Percentiles rank a stretch among this genome's conserved stretches.
Conservation (phyloP, 2,888 invertebrate species). For the Lasioglossum lativentre region DNA sequence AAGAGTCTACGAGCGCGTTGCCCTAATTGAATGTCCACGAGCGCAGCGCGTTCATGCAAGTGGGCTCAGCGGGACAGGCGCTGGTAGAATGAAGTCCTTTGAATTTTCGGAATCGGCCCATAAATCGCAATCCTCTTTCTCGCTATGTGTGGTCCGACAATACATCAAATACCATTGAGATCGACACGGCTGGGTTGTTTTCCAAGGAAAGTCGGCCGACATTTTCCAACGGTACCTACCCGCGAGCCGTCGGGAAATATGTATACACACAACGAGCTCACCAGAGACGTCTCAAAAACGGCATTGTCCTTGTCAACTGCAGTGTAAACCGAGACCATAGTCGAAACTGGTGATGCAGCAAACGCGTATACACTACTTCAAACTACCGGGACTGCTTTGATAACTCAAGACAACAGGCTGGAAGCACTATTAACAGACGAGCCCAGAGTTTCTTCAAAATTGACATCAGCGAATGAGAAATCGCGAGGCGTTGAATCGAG, state of each 20-base stretch:
- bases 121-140: conserved; percentile 1
- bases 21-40: background rate
- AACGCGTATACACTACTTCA: conserved; percentile 1
- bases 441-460: background rate
- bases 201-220: conserved; percentile 4
- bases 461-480: background rate
- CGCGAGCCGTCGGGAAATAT: background rate
- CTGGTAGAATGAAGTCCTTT: background rate
- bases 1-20: background rate
- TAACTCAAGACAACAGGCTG: background rate
- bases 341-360: conserved; percentile 5
- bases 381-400: background rate
- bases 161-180: background rate
- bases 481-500: background rate
- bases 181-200: background rate
- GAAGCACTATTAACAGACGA: background rate
- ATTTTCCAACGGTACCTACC: background rate
- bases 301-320: background rate
- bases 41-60: background rate
- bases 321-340: background rate
- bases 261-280: background rate
- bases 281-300: conserved; percentile 3
- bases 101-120: background rate
- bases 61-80: background rate
- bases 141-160: background rate